Percentiles rank a stretch among this genome's conserved stretches.
Evolutionary conservation across 2,888 invertebrate species (phyloP).

Genomic region (Nesidiocoris tenuis): DNA sequence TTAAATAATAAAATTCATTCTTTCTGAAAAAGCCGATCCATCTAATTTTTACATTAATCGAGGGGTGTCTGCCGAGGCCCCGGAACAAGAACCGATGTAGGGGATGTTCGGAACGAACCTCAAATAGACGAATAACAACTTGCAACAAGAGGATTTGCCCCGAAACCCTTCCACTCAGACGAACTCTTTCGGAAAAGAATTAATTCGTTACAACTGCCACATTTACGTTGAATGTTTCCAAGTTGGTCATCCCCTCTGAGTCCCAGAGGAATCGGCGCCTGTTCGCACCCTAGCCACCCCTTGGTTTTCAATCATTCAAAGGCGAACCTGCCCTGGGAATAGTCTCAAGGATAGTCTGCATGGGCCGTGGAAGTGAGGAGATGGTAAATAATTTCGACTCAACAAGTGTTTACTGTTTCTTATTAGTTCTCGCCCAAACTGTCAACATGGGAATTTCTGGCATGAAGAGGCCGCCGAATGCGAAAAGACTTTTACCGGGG

Average conservation of each 20-base stretch:
- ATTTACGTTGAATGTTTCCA: slow-evolving; percentile 26
- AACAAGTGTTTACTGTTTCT: slow-evolving; percentile 40
- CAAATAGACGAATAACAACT: background rate
- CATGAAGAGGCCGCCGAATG: too few species aligned
- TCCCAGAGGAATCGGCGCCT: slow-evolving; percentile 20
- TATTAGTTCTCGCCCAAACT: too few species aligned
- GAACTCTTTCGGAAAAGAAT: slow-evolving; percentile 17
- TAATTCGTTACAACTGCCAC: slow-evolving; percentile 41
- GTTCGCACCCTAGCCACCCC: slow-evolving; percentile 3
- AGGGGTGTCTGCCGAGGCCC: background rate
- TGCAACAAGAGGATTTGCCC: slow-evolving; percentile 35
- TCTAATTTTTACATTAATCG: too few species aligned
- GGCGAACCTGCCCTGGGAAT: slow-evolving; percentile 15
- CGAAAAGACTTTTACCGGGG: too few species aligned
- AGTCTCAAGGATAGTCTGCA: background rate
- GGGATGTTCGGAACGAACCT: background rate
- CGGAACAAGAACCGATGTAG: background rate
- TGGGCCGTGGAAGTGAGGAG: background rate
- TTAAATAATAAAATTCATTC: too few species aligned
- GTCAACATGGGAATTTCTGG: too few species aligned
- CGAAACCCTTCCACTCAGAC: background rate
- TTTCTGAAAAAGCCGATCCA: too few species aligned
- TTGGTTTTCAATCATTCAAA: slow-evolving; percentile 30
- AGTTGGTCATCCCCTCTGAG: slow-evolving; percentile 7
- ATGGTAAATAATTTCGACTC: slow-evolving; percentile 37